Evolutionary conservation across 2,113 vertebrate species (phyloP).

Genomic region (Pseudorectes ferrugineus): DNA sequence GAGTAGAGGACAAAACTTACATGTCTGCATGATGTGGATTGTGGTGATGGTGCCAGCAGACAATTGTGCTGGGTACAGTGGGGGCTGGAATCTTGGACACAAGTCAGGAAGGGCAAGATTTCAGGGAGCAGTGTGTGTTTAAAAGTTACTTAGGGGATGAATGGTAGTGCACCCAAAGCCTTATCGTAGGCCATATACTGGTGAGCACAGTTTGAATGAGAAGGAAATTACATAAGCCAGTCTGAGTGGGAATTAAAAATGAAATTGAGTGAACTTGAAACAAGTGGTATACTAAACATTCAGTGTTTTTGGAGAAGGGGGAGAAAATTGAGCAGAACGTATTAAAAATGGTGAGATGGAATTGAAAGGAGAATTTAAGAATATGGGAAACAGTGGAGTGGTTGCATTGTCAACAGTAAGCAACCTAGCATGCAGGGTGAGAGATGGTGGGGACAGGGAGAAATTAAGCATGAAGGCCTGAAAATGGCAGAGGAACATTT

Average conservation of each 20-base stretch:
- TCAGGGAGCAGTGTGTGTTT: neutral
- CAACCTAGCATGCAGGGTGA: neutral
- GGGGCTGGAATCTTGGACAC: neutral
- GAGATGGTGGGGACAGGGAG: neutral
- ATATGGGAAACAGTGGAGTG: neutral
- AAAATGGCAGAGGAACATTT: neutral
- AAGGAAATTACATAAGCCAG: neutral
- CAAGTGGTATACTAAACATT: neutral
- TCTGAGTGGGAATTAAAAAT: neutral
- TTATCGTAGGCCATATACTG: fast-evolving
- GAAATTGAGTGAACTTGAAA: neutral
- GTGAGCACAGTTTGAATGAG: neutral
- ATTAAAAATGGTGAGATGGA: neutral
- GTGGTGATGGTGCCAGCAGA: neutral
- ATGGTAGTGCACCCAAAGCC: no score
- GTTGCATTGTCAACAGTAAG: neutral
- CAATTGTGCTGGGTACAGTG: neutral
- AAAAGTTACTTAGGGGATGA: neutral
- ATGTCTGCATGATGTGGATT: neutral
- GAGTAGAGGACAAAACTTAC: neutral
- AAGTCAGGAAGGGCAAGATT: neutral
- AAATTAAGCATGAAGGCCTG: neutral
- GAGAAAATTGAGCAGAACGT: neutral
- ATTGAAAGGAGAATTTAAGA: neutral
- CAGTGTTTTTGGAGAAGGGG: neutral